Percentiles rank a stretch among this genome's conserved stretches.
phyloP scores from a whole-genome alignment of 2,113 vertebrate species.

The Otolemur garnettii region DNA sequence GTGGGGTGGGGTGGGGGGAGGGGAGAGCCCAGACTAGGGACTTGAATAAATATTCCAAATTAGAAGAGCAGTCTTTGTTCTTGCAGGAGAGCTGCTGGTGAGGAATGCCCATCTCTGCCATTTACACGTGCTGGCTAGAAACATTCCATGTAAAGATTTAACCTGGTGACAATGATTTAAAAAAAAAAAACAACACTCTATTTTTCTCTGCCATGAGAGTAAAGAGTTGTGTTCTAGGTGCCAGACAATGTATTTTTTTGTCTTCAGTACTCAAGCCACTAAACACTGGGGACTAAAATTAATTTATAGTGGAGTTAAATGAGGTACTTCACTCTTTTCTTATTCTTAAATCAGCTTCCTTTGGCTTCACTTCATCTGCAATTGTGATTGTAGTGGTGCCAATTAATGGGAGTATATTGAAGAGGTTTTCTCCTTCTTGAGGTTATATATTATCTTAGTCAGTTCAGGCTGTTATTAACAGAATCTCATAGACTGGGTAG shows the following conservation, averaged over 20 bases:
- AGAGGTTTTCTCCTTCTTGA: not conserved
- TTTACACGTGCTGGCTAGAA: not conserved
- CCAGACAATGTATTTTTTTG: not conserved
- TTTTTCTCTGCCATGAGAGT: not conserved
- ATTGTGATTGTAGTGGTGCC: not conserved
- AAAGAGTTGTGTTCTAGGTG: not conserved
- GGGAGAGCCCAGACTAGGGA: not conserved
- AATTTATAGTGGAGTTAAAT: conserved; percentile 19
- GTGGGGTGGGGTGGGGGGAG: not conserved
- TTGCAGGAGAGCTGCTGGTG: not conserved
- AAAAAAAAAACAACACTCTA: not conserved
- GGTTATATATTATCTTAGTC: not conserved
- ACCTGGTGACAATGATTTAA: not conserved
- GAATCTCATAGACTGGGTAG: not conserved
- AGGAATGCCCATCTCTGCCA: not conserved
- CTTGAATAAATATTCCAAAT: not conserved
- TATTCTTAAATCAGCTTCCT: not conserved
- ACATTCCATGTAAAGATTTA: not conserved
- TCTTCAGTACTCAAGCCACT: conserved; percentile 9
- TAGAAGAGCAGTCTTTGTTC: conserved; percentile 21
- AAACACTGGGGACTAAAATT: conserved; percentile 38
- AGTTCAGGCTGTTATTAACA: not conserved
- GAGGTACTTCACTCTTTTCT: not conserved
- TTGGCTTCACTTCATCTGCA: not conserved
- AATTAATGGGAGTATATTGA: not conserved